Evolutionary conservation across 2,797 vertebrate genomes (phyloP).

Genomic region (Phaenicophaeus curvirostris): DNA sequence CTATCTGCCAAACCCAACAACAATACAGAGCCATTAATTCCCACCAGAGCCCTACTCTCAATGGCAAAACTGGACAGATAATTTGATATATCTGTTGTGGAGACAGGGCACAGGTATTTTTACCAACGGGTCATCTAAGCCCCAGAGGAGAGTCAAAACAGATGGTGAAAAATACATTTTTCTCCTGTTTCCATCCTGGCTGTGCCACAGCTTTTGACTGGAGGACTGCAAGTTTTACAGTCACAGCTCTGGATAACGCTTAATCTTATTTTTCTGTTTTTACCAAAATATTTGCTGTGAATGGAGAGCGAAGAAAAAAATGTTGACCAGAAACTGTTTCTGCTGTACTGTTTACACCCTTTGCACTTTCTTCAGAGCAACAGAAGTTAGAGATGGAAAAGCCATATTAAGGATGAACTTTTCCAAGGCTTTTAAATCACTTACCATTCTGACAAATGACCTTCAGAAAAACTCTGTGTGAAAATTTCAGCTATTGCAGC

Average conservation of each 20-base stretch:
- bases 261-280: constrained; percentile 2
- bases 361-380: background rate
- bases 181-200: background rate
- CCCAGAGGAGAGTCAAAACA: constrained; percentile 16
- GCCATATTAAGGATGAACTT: background rate
- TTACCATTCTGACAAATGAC: background rate
- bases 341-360: background rate
- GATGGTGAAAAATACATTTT: background rate
- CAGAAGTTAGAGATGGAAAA: constrained; percentile 32
- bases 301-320: background rate
- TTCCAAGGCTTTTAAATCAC: constrained; percentile 14
- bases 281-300: constrained; percentile 24
- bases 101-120: constrained; percentile 34
- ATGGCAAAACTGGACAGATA: constrained; percentile 12
- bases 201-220: background rate
- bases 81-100: constrained; percentile 39
- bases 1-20: background rate
- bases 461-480: constrained; percentile 19
- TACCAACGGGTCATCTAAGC: constrained; percentile 24
- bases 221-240: background rate
- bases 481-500: background rate
- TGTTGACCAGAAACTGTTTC: background rate
- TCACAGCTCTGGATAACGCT: background rate
- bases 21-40: constrained; percentile 8
- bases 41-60: background rate